These are phyloP conservation scores for Brachynemurus nebulosus DNA, from an alignment of 2,888 invertebrate species.

Conservation along the genomic window DNA sequence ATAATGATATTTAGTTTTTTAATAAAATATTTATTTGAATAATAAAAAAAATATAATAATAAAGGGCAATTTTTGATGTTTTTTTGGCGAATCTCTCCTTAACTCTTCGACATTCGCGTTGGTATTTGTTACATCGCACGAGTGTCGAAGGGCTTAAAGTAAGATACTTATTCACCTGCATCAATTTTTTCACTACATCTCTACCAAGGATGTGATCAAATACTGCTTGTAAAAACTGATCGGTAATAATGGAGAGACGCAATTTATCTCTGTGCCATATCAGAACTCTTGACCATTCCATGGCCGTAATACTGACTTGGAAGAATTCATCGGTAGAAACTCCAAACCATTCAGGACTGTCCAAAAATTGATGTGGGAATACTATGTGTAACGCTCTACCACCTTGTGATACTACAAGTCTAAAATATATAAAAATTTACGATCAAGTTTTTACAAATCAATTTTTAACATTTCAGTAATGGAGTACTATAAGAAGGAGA, in stretches of 20 bases:
- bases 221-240: constrained; percentile 69
- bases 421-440: constrained; percentile 26
- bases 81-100: no score
- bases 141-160: background rate
- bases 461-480: background rate
- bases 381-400: constrained; percentile 74
- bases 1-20: no score
- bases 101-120: no score
- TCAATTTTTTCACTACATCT: constrained; percentile 74
- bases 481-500: no score
- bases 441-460: background rate
- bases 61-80: constrained; percentile 27
- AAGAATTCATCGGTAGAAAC: constrained; percentile 76
- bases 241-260: constrained; percentile 69
- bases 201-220: constrained; percentile 76
- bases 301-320: constrained; percentile 69
- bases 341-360: constrained; percentile 83
- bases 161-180: no score
- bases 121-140: no score
- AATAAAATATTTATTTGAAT: background rate
- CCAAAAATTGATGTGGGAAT: constrained; percentile 75
- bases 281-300: constrained; percentile 70
- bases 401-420: constrained; percentile 72
- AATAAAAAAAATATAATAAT: background rate
- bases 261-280: constrained; percentile 79